Base-by-base conservation (phyloP, 2,113 vertebrate genomes). In the Percina caprodes region DNA sequence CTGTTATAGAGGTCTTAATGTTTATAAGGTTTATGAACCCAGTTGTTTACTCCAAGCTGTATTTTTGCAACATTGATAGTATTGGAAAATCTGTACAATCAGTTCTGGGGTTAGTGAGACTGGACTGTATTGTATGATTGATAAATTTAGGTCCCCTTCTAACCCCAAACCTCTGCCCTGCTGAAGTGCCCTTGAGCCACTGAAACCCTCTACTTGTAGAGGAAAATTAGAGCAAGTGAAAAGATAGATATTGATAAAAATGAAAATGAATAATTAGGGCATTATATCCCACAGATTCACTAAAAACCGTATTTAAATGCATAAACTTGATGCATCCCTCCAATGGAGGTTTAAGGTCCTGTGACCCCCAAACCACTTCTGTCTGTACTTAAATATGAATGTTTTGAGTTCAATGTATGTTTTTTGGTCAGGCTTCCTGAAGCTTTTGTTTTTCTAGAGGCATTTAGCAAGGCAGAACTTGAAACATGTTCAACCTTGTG, bases 171-270 rank as follows among this genome's bases (percentile, higher is more conserved):
- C 5, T 23, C 39, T 51, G 35, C 62, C 69, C 70, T 78, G 62
- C 80, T 85, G 49, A 87, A 56, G 74, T 84, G 71, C 65, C 65
- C 65, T 77, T 0, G 52, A 84, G 72, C 58, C 68, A 39, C 69
- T 74, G 35, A 51, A 26, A n/a, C 63, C 4, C 6, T 48, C 21
- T 51, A 3, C 14, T 26, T 9, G 12, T 6, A 0, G 18, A 79
- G 55, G 26, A 48, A 61, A 30, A 21, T 65, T 21, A 11, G 18
- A 69, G 24, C 0, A 49, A 10, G 39, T 18, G 26, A 45, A 69
- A 69, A 18, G 23, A 33, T n/a, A 33, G 48, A 63, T 39, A 23
- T 52, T 10, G 6, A 54, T 49, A 14, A 26, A 58, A 35, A 8
- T 80, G 35, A 70, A 65, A 68, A 39, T 33, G 19, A 30, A n/a